A percentile compares a stretch with the other conserved stretches of the same genome.
phyloP scores from a whole-genome alignment of 2,113 vertebrate genomes.

The Chlamydotis undulata region DNA sequence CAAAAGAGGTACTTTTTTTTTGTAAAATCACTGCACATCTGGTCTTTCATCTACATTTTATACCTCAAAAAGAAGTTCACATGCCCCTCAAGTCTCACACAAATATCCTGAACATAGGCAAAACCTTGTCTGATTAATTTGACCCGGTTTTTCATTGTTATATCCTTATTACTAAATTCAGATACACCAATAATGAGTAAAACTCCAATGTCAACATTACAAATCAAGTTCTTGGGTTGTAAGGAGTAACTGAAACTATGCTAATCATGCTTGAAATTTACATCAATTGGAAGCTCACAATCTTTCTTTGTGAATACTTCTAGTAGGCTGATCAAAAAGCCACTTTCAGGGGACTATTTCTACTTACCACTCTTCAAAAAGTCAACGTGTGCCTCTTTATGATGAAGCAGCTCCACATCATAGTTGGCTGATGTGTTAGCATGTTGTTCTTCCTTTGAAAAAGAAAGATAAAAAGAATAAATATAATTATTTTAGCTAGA shows the following conservation, averaged over 20 bases:
- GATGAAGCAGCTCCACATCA: conserved; percentile 96
- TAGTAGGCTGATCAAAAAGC: neutral
- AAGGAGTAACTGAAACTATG: neutral
- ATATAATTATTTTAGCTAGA: neutral
- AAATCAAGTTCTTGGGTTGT: neutral
- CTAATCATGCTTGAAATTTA: neutral
- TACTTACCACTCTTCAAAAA: conserved; percentile 93
- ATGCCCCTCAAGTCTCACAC: neutral
- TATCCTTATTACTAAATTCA: neutral
- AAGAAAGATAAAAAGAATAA: neutral
- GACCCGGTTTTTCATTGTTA: neutral
- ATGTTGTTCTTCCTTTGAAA: conserved; percentile 95
- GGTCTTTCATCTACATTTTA: neutral
- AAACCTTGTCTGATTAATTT: neutral
- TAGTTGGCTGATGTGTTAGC: conserved; percentile 99
- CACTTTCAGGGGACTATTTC: neutral
- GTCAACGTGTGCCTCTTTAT: conserved; percentile 94
- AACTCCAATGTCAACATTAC: neutral
- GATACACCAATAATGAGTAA: neutral
- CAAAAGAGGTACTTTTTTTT: neutral
- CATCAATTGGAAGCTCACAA: neutral
- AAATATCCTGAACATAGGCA: neutral
- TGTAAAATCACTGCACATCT: neutral
- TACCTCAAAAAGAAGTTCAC: neutral
- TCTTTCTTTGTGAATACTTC: neutral